Evolutionary conservation across 2,888 invertebrate species (phyloP), one percentile per base, ranked within the genome.

Genomic region (Xanthia togata): DNA sequence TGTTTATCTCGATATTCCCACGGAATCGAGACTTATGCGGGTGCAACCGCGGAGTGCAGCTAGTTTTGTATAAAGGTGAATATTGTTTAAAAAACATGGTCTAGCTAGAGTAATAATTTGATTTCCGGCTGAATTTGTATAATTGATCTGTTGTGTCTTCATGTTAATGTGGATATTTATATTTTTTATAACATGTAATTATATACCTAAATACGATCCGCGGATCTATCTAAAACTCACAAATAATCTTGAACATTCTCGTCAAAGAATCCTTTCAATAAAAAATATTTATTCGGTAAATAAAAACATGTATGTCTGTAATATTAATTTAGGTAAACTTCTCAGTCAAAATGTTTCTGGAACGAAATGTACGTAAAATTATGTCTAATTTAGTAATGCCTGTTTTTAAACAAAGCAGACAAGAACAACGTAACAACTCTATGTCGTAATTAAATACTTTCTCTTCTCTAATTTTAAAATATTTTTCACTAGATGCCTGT

Each of bases 381-480:
- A 63, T 57, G 26, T 64, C 5, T 68, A 20, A 65, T 63, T 67
- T 38, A 44, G 59, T 65, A 41, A 71, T 14, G 57, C 38, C 55
- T 70, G 41, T 74, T 78, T 72, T 41, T 60, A 70, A 70, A 77
- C 53, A 72, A 79, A 79, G 38, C 64, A 68, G 53, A 65, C 59
- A 62, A 69, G 35, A 69, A n/a, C 41, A n/a, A 60, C 14, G 50
- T 38, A 73, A 75, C 64, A 83, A 75, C 60, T 78, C 50, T 63
- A 64, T 71, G 68, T 60, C 31, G 41, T 80, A 81, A 81, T 80
- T 63, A 80, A 84, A 86, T 76, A 76, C 64, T 77, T 78, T 62
- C 65, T 72, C 69, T 26, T 73, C 67, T 73, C 67, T 75, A 55
- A 60, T 78, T 82, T 82, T 57, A 72, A 70, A 64, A 65, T 57